Evolutionary conservation across 2,113 vertebrate genomes (phyloP), one percentile per base, ranked within the genome.

Genomic region (Nothoprocta perdicaria): DNA sequence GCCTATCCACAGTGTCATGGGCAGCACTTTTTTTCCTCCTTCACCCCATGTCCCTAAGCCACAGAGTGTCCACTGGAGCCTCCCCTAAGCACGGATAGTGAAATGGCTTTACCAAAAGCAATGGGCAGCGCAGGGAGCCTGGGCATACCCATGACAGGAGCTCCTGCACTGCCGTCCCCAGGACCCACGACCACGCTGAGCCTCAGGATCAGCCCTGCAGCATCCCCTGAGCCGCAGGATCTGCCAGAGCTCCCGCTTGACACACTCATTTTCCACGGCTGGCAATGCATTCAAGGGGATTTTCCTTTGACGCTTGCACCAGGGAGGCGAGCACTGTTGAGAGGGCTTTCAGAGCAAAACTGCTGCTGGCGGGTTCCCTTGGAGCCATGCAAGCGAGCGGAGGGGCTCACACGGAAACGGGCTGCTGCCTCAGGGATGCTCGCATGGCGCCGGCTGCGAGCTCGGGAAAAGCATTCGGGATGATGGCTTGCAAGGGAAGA

Each of bases 401-500:
- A 43, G 41, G 29, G 62, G 45, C 38, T 65, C 73, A 55, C 2
- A 7, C n/a, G n/a, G n/a, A 82, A 84, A 69, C 14, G 14, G 29
- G 10, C 31, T 85, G 27, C 24, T 66, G 48, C 48, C n/a, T 8
- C 3, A 0, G 53, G 41, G 26, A 19, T 29, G 29, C 14, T 84
- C 13, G 1, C n/a, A 17, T 0, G 0, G 15, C 7, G 3, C 6
- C 8, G 43, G 16, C 0, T 2, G 52, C 7, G 33, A 31, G 27
- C 4, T 3, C 0, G 0, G 27, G 26, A 29, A 9, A 9, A 8
- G 24, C 14, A 17, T 52, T 63, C 1, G 6, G 48, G 35, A 72
- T 40, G 33, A 31, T 46, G 6, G 9, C 2, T 75, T 6, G n/a
- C 24, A 71, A 83, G 76, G 38, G 63, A 84, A 57, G 6, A 0